Base-by-base conservation (phyloP, 1,140 invertebrate species). In the Battus philenor region DNA sequence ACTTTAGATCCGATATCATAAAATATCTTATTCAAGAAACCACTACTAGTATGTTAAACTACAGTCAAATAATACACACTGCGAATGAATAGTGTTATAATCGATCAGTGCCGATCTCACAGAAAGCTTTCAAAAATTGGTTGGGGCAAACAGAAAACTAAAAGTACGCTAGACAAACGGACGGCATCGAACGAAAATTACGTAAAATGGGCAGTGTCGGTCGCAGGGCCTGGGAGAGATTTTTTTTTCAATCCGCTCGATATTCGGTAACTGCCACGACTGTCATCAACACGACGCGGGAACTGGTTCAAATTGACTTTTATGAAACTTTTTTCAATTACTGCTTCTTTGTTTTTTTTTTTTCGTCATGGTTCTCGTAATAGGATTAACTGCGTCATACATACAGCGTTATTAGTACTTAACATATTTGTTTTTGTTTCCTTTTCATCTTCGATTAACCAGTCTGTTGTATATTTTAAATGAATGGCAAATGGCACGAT, bases 171-270 rank as follows among this genome's bases (percentile, higher is more conserved):
- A 18, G 33, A 36, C 33, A 36, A 36, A 36, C 33, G 33, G 33
- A 20, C 33, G 16, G 32, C 32, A 17, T 17, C 32, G 32, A 34
- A 34, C 16, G 15, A 33, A 33, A 33, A 17, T 18, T 17, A 34
- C 32, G 32, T 34, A 34, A 34, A 34, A 16, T 34, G 33, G 17
- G n/a, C 33, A 16, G 33, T 36, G 33, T 18, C 33, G 9, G 33
- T 4, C 17, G 16, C 33, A 36, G 16, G 33, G 33, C 11, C 17
- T 7, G 4, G 20, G 13, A 13, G 4, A 33, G 4, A 33, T 34
- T 34, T 34, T 34, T 18, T 18, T 34, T 34, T 34, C 16, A 34
- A 34, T 34, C 32, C 9, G 13, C 30, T n/a, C n/a, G n/a, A n/a
- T n/a, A 32, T 16, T 32, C 30, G 13, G 18, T 34, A 34, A 20